phyloP scores from a whole-genome alignment of 2,113 vertebrate species.

The Cheilinus undulatus region DNA sequence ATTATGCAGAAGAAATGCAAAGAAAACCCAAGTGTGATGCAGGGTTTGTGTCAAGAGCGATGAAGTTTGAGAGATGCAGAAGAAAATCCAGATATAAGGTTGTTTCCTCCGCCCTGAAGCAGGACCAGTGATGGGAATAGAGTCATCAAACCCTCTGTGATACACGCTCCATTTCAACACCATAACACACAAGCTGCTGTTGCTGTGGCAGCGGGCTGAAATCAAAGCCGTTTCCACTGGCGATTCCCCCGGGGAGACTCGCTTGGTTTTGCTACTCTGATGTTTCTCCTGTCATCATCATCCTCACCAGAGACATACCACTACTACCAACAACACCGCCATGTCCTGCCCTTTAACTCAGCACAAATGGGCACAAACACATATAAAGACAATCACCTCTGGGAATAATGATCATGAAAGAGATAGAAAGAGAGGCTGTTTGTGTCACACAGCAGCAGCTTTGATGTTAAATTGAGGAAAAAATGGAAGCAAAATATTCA shows the following conservation, averaged over 20 bases:
- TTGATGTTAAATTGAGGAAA: slow-evolving; percentile 55
- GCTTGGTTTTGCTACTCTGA: slow-evolving; percentile 60
- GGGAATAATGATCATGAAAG: slow-evolving; percentile 62
- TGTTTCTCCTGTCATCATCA: slow-evolving; percentile 72
- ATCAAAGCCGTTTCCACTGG: slow-evolving; percentile 71
- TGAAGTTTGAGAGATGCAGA: slow-evolving; percentile 28
- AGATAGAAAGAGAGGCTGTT: slow-evolving; percentile 32
- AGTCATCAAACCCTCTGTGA: slow-evolving; percentile 70
- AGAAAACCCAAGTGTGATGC: not conserved
- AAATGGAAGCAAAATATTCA: slow-evolving; percentile 40
- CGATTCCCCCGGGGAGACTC: slow-evolving; percentile 61
- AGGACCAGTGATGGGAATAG: slow-evolving; percentile 51
- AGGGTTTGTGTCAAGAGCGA: slow-evolving; percentile 2
- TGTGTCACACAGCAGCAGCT: slow-evolving; percentile 42
- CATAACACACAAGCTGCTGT: slow-evolving; percentile 60
- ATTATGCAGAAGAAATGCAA: slow-evolving; percentile 20
- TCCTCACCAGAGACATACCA: slow-evolving; percentile 52
- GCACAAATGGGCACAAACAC: slow-evolving; percentile 3
- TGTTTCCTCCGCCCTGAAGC: slow-evolving; percentile 31
- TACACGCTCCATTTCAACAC: slow-evolving; percentile 58
- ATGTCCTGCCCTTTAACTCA: slow-evolving; percentile 34
- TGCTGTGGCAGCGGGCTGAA: slow-evolving; percentile 76
- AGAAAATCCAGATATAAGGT: slow-evolving; percentile 26
- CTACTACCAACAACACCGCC: slow-evolving; percentile 38
- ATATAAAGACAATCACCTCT: slow-evolving; percentile 24